A percentile compares a stretch with the other conserved stretches of the same genome.
Evolutionary conservation across 2,888 invertebrate genomes (phyloP).

Genomic region (Drosophila aldrichi): DNA sequence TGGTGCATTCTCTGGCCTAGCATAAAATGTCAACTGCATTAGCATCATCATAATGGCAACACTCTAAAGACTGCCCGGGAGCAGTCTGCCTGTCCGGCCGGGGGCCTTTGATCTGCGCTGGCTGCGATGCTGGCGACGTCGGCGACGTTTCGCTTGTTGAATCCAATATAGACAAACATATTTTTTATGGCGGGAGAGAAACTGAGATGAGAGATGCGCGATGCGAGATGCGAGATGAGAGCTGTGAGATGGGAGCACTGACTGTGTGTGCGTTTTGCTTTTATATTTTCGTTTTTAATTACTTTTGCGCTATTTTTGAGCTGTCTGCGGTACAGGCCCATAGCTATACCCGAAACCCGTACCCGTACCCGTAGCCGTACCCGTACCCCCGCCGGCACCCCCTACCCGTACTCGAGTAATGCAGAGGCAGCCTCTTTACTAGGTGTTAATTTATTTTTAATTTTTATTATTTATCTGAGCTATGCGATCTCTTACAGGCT

Average conservation of each 20-base stretch:
- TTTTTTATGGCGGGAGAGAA: conserved; percentile 57
- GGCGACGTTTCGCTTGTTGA: conserved; percentile 74
- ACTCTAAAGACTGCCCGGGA: conserved; percentile 54
- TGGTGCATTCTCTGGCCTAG: conserved; percentile 55
- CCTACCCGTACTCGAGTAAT: conserved; percentile 38
- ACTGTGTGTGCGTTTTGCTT: conserved; percentile 59
- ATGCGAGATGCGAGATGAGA: background rate
- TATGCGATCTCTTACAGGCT: conserved; percentile 59
- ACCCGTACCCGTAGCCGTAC: background rate
- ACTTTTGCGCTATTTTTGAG: conserved; percentile 80
- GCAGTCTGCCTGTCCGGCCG: conserved; percentile 31
- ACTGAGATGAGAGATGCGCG: conserved; percentile 9
- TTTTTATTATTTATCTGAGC: conserved; percentile 83
- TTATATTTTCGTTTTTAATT: conserved; percentile 78
- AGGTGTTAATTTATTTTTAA: conserved; percentile 84
- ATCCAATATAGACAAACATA: conserved; percentile 75
- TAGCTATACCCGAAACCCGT: conserved; percentile 9
- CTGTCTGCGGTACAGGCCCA: conserved; percentile 56
- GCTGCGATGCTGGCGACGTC: conserved; percentile 45
- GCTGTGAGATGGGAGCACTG: conserved; percentile 20
- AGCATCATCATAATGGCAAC: conserved; percentile 77
- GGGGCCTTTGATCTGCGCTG: conserved; percentile 62
- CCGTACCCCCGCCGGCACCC: background rate
- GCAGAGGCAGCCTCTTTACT: conserved; percentile 70
- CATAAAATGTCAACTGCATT: conserved; percentile 80